Evolutionary conservation across 2,113 vertebrate genomes (phyloP).

Genomic region (Pteruthius melanotis): DNA sequence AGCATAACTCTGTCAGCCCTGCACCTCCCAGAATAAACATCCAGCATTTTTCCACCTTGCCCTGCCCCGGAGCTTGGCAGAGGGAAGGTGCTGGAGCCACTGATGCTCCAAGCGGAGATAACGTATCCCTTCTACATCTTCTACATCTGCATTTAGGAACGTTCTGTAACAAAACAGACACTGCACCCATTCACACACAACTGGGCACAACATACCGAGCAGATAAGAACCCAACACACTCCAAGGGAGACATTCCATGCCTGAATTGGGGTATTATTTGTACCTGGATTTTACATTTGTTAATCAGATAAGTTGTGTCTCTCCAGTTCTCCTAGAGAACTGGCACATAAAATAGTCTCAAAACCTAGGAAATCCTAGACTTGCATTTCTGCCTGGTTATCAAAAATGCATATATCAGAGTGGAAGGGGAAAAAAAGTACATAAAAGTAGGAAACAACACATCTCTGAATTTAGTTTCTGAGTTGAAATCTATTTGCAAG

Average conservation of each 20-base stretch:
- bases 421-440: background rate
- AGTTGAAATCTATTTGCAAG: background rate
- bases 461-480: background rate
- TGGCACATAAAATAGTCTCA: background rate
- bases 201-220: background rate
- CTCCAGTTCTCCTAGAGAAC: background rate
- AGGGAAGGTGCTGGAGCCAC: background rate
- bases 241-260: background rate
- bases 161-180: background rate
- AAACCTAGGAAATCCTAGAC: background rate
- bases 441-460: background rate
- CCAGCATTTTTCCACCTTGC: background rate
- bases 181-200: background rate
- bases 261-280: background rate
- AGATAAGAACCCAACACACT: background rate
- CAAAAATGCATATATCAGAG: background rate
- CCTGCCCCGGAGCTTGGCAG: background rate
- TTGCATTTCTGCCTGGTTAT: background rate
- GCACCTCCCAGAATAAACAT: background rate
- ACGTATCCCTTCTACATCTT: fast-evolving
- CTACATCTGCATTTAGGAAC: background rate
- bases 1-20: background rate
- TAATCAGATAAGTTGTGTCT: background rate
- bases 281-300: background rate
- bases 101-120: fast-evolving